Base-by-base conservation (phyloP, 2,797 vertebrate genomes). In the Salmo trutta region DNA sequence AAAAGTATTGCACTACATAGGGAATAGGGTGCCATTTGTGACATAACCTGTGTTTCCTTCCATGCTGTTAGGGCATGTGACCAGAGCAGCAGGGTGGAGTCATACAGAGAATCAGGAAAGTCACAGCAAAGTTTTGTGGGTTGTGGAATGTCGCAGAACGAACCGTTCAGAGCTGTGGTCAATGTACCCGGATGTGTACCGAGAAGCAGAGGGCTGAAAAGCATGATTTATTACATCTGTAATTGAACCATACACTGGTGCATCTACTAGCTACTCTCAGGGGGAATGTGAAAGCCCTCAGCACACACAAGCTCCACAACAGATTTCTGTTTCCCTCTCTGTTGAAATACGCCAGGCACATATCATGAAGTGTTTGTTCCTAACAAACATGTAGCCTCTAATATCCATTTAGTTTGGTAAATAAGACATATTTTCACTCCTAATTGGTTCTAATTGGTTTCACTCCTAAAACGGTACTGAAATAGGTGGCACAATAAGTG, bases 221-320 rank as follows among this genome's bases (percentile, higher is more conserved):
- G 80, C 68, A 72, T 78, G 81, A 84, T 85, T 90, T 84, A 90
- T 83, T 84, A 75, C 81, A 81, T 71, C 19, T 80, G 78, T 79
- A 77, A 77, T 84, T 80, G 76, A 82, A 78, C 81, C 80, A 51
- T 79, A 80, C 72, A 70, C 77, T 33, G 36, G 52, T 65, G 68
- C 69, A 72, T 75, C 69, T 75, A 79, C 71, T 41, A 51, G 69
- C 53, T 36, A 21, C 52, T 77, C 73, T 66, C 77, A 2, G 5
- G 72, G 56, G 77, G 74, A 76, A 51, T 74, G 62, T 68, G 77
- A 68, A 79, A 68, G 75, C 71, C 19, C 71, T 71, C 76, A 29
- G 31, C 47, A 53, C 62, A 17, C 71, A 21, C 65, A 69, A 17
- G 5, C 17, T 36, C 21, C 56, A 53, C 51, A 71, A 67, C 62